Percentiles rank a stretch among this genome's conserved stretches.
Evolutionary conservation across 1,140 invertebrate species (phyloP).

Genomic region (Drosophila nebulosa): DNA sequence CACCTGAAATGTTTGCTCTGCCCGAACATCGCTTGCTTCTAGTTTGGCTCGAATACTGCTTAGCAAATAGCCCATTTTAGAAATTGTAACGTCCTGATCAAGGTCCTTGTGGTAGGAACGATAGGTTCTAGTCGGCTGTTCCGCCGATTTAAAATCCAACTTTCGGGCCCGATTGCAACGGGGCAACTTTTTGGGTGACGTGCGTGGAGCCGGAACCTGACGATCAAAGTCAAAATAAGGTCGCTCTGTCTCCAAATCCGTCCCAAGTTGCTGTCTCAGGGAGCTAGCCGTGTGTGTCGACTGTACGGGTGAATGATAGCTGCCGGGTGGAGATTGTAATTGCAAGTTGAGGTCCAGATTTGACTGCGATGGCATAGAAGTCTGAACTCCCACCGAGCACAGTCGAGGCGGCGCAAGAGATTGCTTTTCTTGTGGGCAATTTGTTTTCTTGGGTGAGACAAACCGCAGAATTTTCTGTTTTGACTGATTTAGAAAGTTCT

Average conservation of each 20-base stretch:
- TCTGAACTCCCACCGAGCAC: conserved; percentile 69
- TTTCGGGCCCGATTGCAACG: conserved; percentile 61
- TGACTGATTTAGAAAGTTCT: conserved; percentile 62
- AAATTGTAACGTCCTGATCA: conserved; percentile 69
- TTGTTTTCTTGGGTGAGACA: conserved; percentile 70
- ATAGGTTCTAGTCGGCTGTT: conserved; percentile 45
- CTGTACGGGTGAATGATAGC: conserved; percentile 73
- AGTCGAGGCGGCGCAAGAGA: conserved; percentile 8
- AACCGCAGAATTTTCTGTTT: conserved; percentile 74
- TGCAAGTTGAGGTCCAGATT: conserved; percentile 36
- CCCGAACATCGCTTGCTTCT: conserved; percentile 67
- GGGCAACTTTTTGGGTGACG: conserved; percentile 51
- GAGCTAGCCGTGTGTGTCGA: conserved; percentile 47
- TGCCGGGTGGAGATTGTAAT: conserved; percentile 69
- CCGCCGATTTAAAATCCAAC: conserved; percentile 48
- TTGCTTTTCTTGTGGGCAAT: conserved; percentile 16
- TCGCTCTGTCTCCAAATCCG: conserved; percentile 15
- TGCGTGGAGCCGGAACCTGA: conserved; percentile 53
- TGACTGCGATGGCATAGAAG: conserved; percentile 31
- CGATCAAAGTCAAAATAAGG: conserved; percentile 69
- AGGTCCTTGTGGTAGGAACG: conserved; percentile 71
- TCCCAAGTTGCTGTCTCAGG: conserved; percentile 28
- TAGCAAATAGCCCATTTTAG: conserved; percentile 71
- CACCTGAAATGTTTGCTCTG: conserved; percentile 64
- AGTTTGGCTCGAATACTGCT: conserved; percentile 69